phyloP scores from a whole-genome alignment of 2,888 invertebrate genomes.

The Lepidocyrtoides sp. region DNA sequence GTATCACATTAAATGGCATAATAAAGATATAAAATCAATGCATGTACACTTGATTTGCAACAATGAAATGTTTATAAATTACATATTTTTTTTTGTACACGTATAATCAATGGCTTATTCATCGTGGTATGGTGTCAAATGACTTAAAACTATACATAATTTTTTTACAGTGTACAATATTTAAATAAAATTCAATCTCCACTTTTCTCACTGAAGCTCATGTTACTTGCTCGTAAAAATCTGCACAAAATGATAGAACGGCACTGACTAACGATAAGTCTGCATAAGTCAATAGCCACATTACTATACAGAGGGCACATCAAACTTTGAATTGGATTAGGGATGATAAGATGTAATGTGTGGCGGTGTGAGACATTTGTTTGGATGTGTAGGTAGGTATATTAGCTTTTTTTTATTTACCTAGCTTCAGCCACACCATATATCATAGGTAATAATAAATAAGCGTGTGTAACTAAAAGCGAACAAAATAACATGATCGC shows the following conservation, averaged over 20 bases:
- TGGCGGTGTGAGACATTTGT: not conserved
- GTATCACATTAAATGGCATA: no score
- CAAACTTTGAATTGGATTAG: not conserved
- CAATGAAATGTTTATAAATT: no score
- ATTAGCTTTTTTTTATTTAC: not conserved
- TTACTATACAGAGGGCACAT: not conserved
- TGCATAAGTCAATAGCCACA: not conserved
- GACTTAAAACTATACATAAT: not conserved
- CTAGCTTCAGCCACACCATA: no score
- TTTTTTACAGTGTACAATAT: no score
- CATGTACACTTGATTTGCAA: no score
- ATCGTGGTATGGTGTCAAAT: not conserved
- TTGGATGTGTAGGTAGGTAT: no score
- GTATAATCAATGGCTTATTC: no score
- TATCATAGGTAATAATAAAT: no score
- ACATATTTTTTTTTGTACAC: no score
- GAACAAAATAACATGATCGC: not conserved
- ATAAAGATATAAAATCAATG: no score
- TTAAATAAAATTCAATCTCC: not conserved
- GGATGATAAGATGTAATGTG: constrained; percentile 61
- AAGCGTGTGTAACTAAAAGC: constrained; percentile 51
- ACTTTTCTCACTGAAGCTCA: not conserved
- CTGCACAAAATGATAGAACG: not conserved
- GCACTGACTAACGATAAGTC: not conserved
- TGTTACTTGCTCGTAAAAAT: not conserved